phyloP scores from a whole-genome alignment of 2,797 vertebrate genomes.

The Syngnathus rostellatus region DNA sequence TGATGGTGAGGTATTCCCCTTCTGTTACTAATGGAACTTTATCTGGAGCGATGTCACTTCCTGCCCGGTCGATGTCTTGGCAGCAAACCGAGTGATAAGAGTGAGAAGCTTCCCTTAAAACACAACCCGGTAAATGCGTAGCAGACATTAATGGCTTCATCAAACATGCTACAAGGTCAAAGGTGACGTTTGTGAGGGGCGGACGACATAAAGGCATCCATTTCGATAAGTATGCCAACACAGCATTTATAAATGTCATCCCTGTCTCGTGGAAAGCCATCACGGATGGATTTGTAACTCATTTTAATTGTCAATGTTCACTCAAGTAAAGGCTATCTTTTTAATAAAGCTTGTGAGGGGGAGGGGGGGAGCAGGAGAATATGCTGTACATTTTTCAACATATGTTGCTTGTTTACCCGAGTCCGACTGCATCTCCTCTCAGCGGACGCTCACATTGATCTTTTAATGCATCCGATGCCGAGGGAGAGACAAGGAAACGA shows the following conservation, averaged over 20 bases:
- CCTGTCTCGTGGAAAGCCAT: conserved; percentile 59
- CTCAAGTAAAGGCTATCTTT: conserved; percentile 53
- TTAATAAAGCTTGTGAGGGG: conserved; percentile 29
- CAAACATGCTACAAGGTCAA: conserved; percentile 28
- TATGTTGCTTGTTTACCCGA: conserved; percentile 35
- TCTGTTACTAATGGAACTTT: conserved; percentile 34
- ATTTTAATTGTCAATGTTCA: conserved; percentile 62
- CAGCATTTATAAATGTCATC: conserved; percentile 73
- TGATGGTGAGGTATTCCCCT: conserved; percentile 36
- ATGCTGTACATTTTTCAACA: conserved; percentile 21
- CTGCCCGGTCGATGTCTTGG: conserved; percentile 40
- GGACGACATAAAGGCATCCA: conserved; percentile 53
- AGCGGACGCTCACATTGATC: conserved; percentile 42
- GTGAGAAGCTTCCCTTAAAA: conserved; percentile 41
- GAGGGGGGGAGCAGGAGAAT: background rate
- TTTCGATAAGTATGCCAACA: conserved; percentile 65
- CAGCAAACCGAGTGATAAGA: conserved; percentile 42
- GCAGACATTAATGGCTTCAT: conserved; percentile 23
- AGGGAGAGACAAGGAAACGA: conserved; percentile 32
- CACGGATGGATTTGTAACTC: conserved; percentile 44
- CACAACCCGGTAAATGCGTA: conserved; percentile 41
- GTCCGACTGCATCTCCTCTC: conserved; percentile 33
- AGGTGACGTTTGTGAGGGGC: conserved; percentile 8
- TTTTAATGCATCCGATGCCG: conserved; percentile 52
- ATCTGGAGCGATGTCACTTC: conserved; percentile 41